A percentile compares a stretch with the other conserved stretches of the same genome.
These are phyloP conservation scores for Oscheius sp. DNA, from an alignment of 1,140 invertebrate genomes.

Conservation along the genomic window DNA sequence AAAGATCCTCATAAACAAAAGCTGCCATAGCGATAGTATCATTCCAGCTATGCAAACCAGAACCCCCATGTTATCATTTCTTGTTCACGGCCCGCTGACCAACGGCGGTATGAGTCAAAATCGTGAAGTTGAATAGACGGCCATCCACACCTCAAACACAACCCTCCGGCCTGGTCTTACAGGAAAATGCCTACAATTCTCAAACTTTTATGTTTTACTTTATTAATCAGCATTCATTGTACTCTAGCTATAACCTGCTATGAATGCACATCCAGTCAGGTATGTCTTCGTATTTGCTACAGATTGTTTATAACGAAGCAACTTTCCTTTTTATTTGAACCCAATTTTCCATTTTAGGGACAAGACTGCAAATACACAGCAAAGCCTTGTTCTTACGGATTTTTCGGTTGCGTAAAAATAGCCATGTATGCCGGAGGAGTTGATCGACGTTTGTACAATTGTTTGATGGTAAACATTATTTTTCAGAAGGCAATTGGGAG, in stretches of 20 bases:
- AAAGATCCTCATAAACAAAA: no score
- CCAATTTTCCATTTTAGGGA: conserved; percentile 31
- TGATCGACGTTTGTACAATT: conserved; percentile 34
- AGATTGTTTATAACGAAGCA: no score
- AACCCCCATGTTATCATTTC: not conserved
- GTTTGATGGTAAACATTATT: not conserved
- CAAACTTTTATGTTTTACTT: not conserved
- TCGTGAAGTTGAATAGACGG: not conserved
- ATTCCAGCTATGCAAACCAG: not conserved
- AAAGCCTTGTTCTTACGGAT: conserved; percentile 35
- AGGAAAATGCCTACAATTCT: not conserved
- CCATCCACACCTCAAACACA: not conserved
- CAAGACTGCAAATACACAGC: conserved; percentile 36
- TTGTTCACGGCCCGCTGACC: conserved; percentile 3
- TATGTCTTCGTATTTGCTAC: no score
- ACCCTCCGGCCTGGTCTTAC: not conserved
- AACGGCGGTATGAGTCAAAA: conserved; percentile 4
- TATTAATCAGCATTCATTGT: not conserved
- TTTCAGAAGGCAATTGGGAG: conserved; percentile 43
- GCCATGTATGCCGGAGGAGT: conserved; percentile 36
- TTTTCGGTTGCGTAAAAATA: conserved; percentile 44
- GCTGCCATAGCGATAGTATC: no score
- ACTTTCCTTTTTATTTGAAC: no score
- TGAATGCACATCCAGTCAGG: conserved; percentile 33
- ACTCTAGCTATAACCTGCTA: conserved; percentile 36